A percentile compares a stretch with the other conserved stretches of the same genome.
These are phyloP conservation scores for Coelopa frigida DNA, from an alignment of 1,140 invertebrate genomes.

Conservation along the genomic window DNA sequence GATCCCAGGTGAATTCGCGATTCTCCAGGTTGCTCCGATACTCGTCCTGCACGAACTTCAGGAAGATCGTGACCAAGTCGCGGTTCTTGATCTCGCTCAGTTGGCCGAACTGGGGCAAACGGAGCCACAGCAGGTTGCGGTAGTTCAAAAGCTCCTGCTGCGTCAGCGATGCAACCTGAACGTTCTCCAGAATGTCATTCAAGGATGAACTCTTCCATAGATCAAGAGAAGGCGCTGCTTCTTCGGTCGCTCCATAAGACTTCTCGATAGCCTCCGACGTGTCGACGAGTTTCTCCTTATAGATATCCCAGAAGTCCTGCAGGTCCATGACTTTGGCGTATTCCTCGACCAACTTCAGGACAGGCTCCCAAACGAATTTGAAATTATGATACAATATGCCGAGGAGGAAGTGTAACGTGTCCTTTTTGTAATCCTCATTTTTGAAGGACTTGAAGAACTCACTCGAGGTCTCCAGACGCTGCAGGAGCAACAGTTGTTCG, in stretches of 20 bases:
- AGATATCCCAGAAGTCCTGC: constrained; percentile 72
- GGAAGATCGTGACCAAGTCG: constrained; percentile 67
- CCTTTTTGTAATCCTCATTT: constrained; percentile 51
- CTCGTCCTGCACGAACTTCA: constrained; percentile 68
- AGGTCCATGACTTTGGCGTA: constrained; percentile 60
- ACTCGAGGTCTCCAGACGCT: constrained; percentile 59
- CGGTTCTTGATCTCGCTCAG: constrained; percentile 71
- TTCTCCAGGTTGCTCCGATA: constrained; percentile 46
- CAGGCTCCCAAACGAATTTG: constrained; percentile 79
- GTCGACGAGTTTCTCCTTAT: constrained; percentile 54
- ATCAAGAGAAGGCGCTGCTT: not conserved
- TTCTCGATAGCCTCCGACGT: constrained; percentile 41
- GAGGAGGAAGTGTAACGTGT: constrained; percentile 68
- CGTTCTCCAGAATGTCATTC: constrained; percentile 15
- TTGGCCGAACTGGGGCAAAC: constrained; percentile 63
- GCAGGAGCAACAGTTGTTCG: constrained; percentile 64
- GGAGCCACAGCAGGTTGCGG: constrained; percentile 71
- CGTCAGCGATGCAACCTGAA: constrained; percentile 5
- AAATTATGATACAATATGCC: constrained; percentile 82
- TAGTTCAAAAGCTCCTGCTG: constrained; percentile 53
- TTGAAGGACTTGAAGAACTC: constrained; percentile 51
- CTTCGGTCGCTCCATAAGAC: constrained; percentile 6
- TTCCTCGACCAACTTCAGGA: constrained; percentile 62
- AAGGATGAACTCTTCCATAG: constrained; percentile 12
- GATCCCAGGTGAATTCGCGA: constrained; percentile 30